These are phyloP conservation scores for Columba livia DNA, from an alignment of 2,113 vertebrate genomes.

Conservation along the genomic window DNA sequence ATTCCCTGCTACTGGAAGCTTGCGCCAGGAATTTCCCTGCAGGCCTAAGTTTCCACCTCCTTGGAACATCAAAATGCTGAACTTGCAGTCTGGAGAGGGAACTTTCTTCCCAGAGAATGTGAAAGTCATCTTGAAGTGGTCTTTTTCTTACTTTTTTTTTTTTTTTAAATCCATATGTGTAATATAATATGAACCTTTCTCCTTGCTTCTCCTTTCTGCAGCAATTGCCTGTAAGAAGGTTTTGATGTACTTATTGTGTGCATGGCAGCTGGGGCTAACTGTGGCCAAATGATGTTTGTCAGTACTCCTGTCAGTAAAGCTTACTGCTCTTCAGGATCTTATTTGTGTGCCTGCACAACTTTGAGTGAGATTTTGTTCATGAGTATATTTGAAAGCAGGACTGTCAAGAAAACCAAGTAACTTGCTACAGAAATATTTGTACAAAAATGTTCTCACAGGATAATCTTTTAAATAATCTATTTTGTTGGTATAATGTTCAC, in stretches of 20 bases:
- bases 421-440: neutral
- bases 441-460: neutral
- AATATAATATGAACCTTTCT: neutral
- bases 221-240: neutral
- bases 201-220: neutral
- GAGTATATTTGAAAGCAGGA: neutral
- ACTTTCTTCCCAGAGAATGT: slow-evolving; percentile 13
- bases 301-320: neutral
- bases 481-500: neutral
- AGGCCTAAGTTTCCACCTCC: slow-evolving; percentile 7
- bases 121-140: slow-evolving; percentile 14
- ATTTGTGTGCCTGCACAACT: neutral
- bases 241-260: neutral
- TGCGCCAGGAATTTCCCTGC: slow-evolving; percentile 55
- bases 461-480: neutral
- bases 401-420: neutral
- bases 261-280: neutral
- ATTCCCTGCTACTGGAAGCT: slow-evolving; percentile 47
- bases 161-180: neutral
- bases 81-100: neutral
- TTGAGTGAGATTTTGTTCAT: neutral
- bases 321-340: neutral
- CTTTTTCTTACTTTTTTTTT: accelerated
- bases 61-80: slow-evolving; percentile 51
- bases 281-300: neutral